Evolutionary conservation across 2,797 vertebrate genomes (phyloP), one percentile per base, ranked within the genome.

Genomic region (Urophycis tenuis): DNA sequence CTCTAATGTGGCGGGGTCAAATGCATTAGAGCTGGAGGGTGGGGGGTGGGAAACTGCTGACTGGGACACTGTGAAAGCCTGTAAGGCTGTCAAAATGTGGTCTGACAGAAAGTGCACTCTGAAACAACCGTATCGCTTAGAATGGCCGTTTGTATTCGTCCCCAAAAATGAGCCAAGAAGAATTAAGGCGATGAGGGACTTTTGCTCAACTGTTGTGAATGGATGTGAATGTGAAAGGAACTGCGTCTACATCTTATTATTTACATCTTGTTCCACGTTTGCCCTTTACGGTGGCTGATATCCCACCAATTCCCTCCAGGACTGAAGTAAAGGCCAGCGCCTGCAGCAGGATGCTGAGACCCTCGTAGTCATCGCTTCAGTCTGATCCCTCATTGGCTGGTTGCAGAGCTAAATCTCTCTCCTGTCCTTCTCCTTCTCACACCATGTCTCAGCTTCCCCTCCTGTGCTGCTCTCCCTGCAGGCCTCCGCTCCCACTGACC

Each of bases 381-480:
- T 87, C 78, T 87, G 81, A 89, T 88, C 86, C 86, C 83, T 83
- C 71, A 17, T 85, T 84, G 77, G 80, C 77, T 90, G 85, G 85
- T 84, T 80, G 81, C 86, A 83, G 83, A 87, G 79, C 80, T 82
- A 84, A 84, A 81, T 8, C 19, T 33, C 75, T 41, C 60, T 72
- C 71, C 74, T 75, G 22, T 71, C 32, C 72, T 34, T 53, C 49
- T 31, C 72, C 78, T 70, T 29, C 77, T 74, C 49, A 77, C 80
- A 31, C 49, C 36, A 64, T 64, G 17, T 72, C 75, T 71, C 45
- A 12, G 31, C 39, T 73, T 36, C 39, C 71, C 31, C 73, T 35
- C 71, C 36, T 69, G 45, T 36, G 12, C 45, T 39, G 30, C 49
- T 36, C 67, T 64, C 67, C 72, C 30, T 67, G 41, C 73, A 22